Conservation (phyloP, 2,888 invertebrate species). For the Epinotia brunnichana region DNA sequence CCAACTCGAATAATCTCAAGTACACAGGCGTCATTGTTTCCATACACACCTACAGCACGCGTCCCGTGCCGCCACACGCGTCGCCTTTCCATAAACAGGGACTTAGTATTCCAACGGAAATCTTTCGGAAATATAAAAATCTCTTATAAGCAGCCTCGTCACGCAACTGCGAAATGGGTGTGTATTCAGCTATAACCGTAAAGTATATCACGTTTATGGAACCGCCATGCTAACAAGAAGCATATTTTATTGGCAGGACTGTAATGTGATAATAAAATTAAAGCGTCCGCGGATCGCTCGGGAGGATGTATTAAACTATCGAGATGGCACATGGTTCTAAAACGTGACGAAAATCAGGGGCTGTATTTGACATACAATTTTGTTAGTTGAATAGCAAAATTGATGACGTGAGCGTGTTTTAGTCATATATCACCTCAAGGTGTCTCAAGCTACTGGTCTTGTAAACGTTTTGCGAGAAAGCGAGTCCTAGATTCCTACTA, state of each 20-base stretch:
- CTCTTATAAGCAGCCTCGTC: slow-evolving; percentile 24
- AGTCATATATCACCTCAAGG: too few species aligned
- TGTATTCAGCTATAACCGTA: slow-evolving; percentile 32
- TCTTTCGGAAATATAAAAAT: slow-evolving; percentile 18
- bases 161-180: slow-evolving; percentile 27
- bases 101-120: neutral
- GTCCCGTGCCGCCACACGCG: neutral
- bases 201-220: slow-evolving; percentile 34
- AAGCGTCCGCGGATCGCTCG: neutral
- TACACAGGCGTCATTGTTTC: neutral
- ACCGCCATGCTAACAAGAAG: slow-evolving; percentile 30
- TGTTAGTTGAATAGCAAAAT: neutral
- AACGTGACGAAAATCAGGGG: neutral
- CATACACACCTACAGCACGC: neutral
- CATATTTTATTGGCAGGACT: slow-evolving; percentile 29
- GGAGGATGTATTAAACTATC: neutral
- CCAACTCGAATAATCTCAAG: too few species aligned
- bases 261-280: slow-evolving; percentile 32
- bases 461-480: too few species aligned
- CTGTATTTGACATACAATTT: neutral
- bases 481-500: too few species aligned
- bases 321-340: neutral
- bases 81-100: neutral
- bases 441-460: too few species aligned
- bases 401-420: neutral